These are phyloP conservation scores for Planiliza haematocheilus DNA, from an alignment of 2,113 vertebrate genomes.

Conservation along the genomic window DNA sequence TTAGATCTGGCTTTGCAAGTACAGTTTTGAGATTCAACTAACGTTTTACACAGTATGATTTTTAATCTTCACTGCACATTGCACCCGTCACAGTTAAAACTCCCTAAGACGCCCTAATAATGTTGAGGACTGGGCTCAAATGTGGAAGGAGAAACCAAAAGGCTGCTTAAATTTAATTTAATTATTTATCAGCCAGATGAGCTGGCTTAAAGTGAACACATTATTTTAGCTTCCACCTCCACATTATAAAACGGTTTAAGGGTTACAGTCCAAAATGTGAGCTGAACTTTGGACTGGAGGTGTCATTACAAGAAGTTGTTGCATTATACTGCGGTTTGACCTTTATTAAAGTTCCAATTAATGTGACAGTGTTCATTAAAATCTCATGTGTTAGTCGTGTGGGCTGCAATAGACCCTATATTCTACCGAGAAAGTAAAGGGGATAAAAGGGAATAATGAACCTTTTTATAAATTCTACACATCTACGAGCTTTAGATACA, in stretches of 20 bases:
- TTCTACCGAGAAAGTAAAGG: not conserved
- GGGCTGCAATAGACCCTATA: not conserved
- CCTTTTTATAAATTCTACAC: not conserved
- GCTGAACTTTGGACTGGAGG: slow-evolving; percentile 21
- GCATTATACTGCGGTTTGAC: slow-evolving; percentile 9
- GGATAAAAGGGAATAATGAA: not conserved
- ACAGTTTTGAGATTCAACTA: no score
- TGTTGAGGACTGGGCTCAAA: no score
- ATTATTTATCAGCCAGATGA: not conserved
- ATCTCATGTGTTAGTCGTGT: not conserved
- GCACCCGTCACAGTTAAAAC: not conserved
- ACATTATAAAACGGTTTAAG: not conserved
- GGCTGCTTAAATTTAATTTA: not conserved
- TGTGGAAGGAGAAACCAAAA: not conserved
- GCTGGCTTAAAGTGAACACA: not conserved
- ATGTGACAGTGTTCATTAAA: slow-evolving; percentile 12
- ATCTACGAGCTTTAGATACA: slow-evolving; percentile 2
- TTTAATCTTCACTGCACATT: not conserved
- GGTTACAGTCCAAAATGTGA: slow-evolving; percentile 4
- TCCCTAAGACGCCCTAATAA: no score
- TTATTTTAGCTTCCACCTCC: not conserved
- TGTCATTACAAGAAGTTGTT: slow-evolving; percentile 5
- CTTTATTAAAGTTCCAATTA: slow-evolving; percentile 27
- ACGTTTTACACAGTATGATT: not conserved
- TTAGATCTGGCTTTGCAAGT: no score